Base-by-base conservation (phyloP, 2,888 invertebrate species). In the Syrista parreyssii region DNA sequence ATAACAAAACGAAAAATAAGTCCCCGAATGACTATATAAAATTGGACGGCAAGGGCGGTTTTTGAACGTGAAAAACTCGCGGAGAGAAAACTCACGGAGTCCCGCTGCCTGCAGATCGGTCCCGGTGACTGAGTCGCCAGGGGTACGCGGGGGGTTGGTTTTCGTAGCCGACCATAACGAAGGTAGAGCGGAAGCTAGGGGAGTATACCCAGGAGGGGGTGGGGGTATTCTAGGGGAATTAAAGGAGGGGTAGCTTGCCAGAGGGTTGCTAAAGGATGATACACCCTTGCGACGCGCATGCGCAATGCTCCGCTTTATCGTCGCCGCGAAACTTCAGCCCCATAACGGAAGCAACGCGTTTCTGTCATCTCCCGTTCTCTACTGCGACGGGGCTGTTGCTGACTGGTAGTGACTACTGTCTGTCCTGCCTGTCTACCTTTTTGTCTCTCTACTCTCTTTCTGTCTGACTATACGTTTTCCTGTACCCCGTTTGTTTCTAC, bases 41-140 rank as follows among this genome's bases (percentile, higher is more conserved):
- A 23, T 55, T 23, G 0, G 6, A 55, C 40, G 23, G 15, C 34
- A 34, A 55, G 6, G 23, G 40, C 40, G 9, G 9, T 55, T 55
- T 55, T 15, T 55, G 6, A 55, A 23, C 40, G 40, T 71, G 71
- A 12, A 71, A 71, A 71, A 68, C 33, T 68, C 78, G 33, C 75
- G 78, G 79, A 82, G 79, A 75, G 77, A 79, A 77, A 69, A 78
- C 68, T 80, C 79, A 76, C 79, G 79, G 81, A 81, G 82, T 84
- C 86, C 86, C 88, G 86, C 86, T 87, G 84, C 86, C 87, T 86
- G 88, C 89, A 88, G 86, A 88, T 90, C 90, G 88, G 87, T 86
- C 71, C 89, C 90, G 90, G 89, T 89, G 88, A 90, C 90, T 90
- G 90, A 90, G 83, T 86, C 87, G 86, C 84, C 85, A 85, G 86